phyloP scores from a whole-genome alignment of 2,113 vertebrate species.

The Thalassarche chlororhynchos region DNA sequence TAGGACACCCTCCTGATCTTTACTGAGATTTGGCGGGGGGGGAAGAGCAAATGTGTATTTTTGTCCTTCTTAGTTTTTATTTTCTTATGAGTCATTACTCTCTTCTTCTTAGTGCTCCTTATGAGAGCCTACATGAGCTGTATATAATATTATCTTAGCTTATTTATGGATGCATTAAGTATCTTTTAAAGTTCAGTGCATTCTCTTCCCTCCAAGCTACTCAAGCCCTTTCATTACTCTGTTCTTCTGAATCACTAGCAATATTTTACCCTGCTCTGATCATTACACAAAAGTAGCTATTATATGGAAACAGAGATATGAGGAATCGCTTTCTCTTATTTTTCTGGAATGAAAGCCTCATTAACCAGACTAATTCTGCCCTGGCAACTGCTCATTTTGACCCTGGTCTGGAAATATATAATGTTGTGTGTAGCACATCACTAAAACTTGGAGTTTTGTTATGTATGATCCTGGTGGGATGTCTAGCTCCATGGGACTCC shows the following conservation, averaged over 20 bases:
- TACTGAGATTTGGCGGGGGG: background rate
- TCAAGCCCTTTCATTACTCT: constrained; percentile 45
- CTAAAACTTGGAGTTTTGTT: background rate
- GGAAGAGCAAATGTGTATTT: background rate
- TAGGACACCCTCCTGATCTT: background rate
- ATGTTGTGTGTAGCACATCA: background rate
- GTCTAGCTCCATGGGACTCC: background rate
- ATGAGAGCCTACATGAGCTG: background rate
- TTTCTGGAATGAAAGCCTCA: constrained; percentile 36
- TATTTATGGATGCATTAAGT: constrained; percentile 59
- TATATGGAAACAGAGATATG: background rate
- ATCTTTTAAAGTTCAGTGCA: constrained; percentile 35
- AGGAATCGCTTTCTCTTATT: background rate
- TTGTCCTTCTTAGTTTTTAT: background rate
- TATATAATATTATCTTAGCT: constrained; percentile 11
- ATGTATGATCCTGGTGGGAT: background rate
- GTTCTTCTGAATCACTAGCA: constrained; percentile 27
- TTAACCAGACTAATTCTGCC: constrained; percentile 31
- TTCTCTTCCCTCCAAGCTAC: constrained; percentile 23
- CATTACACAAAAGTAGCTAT: constrained; percentile 18
- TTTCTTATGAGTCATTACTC: constrained; percentile 8
- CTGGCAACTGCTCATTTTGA: constrained; percentile 11
- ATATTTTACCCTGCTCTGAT: constrained; percentile 28
- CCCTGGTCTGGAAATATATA: background rate
- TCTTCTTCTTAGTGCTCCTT: background rate